Percentiles rank a stretch among this genome's conserved stretches.
phyloP scores from a whole-genome alignment of 1,140 invertebrate genomes.

The Pteromalus puparum region DNA sequence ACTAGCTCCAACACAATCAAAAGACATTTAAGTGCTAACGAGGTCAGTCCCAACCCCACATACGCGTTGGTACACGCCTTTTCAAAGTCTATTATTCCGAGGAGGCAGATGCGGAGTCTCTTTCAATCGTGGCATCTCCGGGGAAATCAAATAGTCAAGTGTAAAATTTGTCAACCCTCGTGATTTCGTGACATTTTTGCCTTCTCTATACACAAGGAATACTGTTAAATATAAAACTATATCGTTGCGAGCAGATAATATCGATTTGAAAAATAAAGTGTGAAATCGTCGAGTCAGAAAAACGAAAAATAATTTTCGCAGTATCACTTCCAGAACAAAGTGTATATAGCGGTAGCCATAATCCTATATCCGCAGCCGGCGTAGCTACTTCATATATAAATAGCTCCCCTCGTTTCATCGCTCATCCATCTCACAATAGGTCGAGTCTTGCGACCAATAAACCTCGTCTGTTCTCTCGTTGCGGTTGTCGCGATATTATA shows the following conservation, averaged over 20 bases:
- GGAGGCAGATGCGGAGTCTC: not conserved
- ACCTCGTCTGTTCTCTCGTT: not conserved
- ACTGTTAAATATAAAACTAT: not conserved
- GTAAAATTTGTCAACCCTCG: not conserved
- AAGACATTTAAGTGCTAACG: not conserved
- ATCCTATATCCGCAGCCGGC: not conserved
- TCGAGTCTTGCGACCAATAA: not conserved
- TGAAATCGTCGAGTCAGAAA: too few species aligned
- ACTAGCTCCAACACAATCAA: not conserved
- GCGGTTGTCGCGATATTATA: slow-evolving; percentile 1
- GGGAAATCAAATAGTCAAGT: slow-evolving; percentile 5
- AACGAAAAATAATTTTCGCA: not conserved
- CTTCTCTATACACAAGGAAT: not conserved
- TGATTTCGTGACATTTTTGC: not conserved
- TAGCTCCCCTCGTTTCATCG: not conserved
- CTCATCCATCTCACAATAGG: slow-evolving; percentile 3
- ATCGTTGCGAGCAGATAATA: not conserved
- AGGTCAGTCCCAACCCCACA: not conserved
- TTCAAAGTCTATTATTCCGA: not conserved
- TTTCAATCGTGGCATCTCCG: not conserved
- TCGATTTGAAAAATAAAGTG: too few species aligned
- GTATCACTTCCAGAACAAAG: slow-evolving; percentile 1
- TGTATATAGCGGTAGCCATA: not conserved
- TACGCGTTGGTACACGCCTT: not conserved
- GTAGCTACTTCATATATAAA: not conserved